A percentile compares a stretch with the other conserved stretches of the same genome.
Conservation (phyloP, 92 coral and sea anemone genomes). For the Porites cylindrica region DNA sequence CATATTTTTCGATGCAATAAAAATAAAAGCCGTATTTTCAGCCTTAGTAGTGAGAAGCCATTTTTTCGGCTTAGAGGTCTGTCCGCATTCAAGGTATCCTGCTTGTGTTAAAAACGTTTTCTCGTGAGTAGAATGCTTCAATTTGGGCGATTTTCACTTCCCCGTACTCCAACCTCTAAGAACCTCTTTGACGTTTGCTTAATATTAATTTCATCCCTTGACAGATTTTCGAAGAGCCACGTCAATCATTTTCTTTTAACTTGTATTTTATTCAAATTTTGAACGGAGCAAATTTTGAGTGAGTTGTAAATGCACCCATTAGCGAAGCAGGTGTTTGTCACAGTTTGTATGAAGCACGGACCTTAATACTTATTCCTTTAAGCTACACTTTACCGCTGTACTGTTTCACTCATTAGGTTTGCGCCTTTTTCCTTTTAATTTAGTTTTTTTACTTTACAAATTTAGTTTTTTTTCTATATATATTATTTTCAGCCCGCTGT, state of each 20-base stretch:
- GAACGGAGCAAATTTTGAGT: not conserved
- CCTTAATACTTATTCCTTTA: too few species aligned
- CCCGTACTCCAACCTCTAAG: not conserved
- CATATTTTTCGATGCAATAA: not conserved
- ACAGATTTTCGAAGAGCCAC: not conserved
- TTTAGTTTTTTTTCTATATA: too few species aligned
- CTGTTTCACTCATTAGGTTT: too few species aligned
- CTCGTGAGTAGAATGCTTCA: not conserved
- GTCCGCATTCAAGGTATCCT: not conserved
- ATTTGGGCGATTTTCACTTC: not conserved
- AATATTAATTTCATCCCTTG: not conserved
- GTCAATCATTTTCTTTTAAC: constrained; percentile 9
- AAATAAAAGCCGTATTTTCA: not conserved
- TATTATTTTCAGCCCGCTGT: too few species aligned
- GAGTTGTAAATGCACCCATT: not conserved
- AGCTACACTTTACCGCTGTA: too few species aligned
- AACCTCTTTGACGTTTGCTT: constrained; percentile 10
- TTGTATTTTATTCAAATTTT: not conserved
- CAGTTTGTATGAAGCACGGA: not conserved
- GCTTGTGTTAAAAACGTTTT: not conserved
- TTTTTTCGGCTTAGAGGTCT: not conserved
- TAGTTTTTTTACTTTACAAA: too few species aligned
- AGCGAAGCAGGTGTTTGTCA: not conserved
- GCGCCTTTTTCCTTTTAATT: too few species aligned
- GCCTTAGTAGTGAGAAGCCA: not conserved